These are phyloP conservation scores for Miniopterus natalensis DNA, from an alignment of 2,113 vertebrate species.

Conservation along the genomic window DNA sequence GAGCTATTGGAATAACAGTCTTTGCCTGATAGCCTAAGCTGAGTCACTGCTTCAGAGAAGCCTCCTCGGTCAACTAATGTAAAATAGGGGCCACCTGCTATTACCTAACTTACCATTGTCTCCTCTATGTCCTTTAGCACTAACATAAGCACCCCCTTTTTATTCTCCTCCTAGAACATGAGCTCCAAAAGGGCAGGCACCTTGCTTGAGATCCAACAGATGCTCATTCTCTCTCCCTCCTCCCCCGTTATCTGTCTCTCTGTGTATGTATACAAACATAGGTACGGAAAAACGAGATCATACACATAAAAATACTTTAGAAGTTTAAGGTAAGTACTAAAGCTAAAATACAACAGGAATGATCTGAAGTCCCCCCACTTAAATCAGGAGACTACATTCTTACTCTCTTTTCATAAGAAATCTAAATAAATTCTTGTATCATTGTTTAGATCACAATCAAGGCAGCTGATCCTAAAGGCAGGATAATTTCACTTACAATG, in stretches of 20 bases:
- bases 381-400: slow-evolving; percentile 5
- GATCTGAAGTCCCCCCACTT: neutral
- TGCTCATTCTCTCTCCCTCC: neutral
- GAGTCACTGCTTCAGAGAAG: neutral
- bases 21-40: neutral
- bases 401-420: slow-evolving; percentile 27
- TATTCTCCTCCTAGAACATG: neutral
- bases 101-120: neutral
- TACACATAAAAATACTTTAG: neutral
- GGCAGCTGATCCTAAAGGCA: neutral
- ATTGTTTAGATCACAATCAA: neutral
- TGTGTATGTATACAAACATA: neutral
- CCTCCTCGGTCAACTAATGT: neutral
- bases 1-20: neutral
- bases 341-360: slow-evolving; percentile 28
- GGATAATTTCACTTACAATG: neutral
- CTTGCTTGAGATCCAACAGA: neutral
- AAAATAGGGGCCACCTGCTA: neutral
- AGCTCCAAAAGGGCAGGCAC: neutral
- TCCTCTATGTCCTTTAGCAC: neutral
- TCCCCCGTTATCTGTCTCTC: neutral
- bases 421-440: slow-evolving; percentile 5
- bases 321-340: slow-evolving; percentile 24
- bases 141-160: neutral
- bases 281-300: neutral